These are phyloP conservation scores for Agrypnia vestita DNA, from an alignment of 1,140 invertebrate genomes.

Conservation along the genomic window DNA sequence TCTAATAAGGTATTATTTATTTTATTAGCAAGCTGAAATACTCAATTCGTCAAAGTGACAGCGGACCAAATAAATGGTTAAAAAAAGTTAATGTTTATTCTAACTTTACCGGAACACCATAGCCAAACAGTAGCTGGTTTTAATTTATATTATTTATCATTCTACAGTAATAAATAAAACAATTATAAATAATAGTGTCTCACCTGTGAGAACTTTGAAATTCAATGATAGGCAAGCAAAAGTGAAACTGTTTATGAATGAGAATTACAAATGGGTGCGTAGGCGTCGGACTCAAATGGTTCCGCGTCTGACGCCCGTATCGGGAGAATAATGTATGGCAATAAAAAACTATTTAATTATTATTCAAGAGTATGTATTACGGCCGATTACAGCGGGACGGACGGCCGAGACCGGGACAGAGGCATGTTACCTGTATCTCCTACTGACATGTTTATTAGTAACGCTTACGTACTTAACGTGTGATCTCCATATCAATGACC, in stretches of 20 bases:
- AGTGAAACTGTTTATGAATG: constrained; percentile 15
- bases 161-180: too few relatives aligned
- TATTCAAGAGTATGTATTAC: constrained; percentile 18
- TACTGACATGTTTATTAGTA: constrained; percentile 5
- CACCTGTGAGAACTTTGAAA: neutral
- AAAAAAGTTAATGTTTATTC: too few relatives aligned
- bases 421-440: neutral
- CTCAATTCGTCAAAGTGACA: too few relatives aligned
- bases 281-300: neutral
- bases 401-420: neutral
- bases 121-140: too few relatives aligned
- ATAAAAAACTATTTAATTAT: neutral
- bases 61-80: too few relatives aligned
- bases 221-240: neutral
- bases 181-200: neutral
- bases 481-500: too few relatives aligned
- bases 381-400: neutral
- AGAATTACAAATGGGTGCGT: constrained; percentile 21
- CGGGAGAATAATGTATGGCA: constrained; percentile 15
- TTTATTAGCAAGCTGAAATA: too few relatives aligned
- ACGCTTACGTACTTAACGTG: neutral
- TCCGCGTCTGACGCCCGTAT: constrained; percentile 11
- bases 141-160: too few relatives aligned
- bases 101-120: too few relatives aligned
- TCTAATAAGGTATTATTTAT: too few relatives aligned